Evolutionary conservation across 2,888 invertebrate species (phyloP).

Genomic region (Leptinotarsa peninsularis): DNA sequence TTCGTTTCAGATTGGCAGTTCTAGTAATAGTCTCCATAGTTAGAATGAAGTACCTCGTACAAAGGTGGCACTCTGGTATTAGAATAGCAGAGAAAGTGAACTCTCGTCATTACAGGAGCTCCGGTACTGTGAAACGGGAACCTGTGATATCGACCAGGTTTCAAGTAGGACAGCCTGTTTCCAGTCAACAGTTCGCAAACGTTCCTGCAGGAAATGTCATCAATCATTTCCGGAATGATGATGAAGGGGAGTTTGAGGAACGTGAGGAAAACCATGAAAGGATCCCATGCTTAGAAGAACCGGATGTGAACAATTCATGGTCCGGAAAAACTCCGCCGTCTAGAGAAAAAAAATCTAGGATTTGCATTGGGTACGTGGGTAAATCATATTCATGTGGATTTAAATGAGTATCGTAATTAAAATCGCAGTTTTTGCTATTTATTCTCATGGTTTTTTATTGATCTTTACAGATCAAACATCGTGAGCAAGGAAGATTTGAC

Average conservation of each 20-base stretch:
- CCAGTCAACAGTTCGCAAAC: conserved; percentile 58
- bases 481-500: conserved; percentile 46
- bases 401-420: neutral
- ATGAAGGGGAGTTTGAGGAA: conserved; percentile 10
- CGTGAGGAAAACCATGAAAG: neutral
- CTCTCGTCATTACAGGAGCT: conserved; percentile 44
- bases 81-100: conserved; percentile 68
- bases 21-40: conserved; percentile 71
- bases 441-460: neutral
- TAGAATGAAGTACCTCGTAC: conserved; percentile 76
- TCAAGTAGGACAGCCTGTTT: conserved; percentile 62
- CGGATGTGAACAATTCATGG: conserved; percentile 50
- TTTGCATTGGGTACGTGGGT: conserved; percentile 34
- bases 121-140: conserved; percentile 5
- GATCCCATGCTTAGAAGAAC: neutral
- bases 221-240: conserved; percentile 4
- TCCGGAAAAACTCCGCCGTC: conserved; percentile 60
- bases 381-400: neutral
- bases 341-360: conserved; percentile 47
- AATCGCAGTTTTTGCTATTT: neutral
- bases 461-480: conserved; percentile 42
- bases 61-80: conserved; percentile 73
- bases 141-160: conserved; percentile 52
- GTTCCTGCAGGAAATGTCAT: conserved; percentile 27
- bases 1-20: conserved; percentile 67